phyloP scores from a whole-genome alignment of 2,113 vertebrate genomes.

The Odontophorus gujanensis region DNA sequence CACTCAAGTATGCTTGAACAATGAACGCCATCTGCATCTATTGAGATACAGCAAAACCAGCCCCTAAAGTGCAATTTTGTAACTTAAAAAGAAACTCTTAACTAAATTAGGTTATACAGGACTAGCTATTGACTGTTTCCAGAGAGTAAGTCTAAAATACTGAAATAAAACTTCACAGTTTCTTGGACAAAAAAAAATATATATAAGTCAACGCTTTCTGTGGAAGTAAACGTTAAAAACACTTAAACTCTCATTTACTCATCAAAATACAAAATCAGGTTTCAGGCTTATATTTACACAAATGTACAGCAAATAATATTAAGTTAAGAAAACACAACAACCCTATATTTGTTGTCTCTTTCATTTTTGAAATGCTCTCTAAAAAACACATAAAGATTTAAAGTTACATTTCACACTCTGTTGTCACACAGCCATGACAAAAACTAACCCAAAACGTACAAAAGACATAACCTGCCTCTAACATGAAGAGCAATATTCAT shows the following conservation, averaged over 20 bases:
- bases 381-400: not conserved
- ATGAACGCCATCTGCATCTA: constrained; percentile 28
- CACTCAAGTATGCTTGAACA: constrained; percentile 64
- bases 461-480: not conserved
- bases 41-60: constrained; percentile 34
- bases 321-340: not conserved
- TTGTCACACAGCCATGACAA: not conserved
- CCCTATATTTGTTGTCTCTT: not conserved
- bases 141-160: not conserved
- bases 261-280: not conserved
- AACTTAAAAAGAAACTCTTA: constrained; percentile 5
- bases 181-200: not conserved
- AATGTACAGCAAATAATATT: not conserved
- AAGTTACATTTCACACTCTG: not conserved
- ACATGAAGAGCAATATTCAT: not conserved
- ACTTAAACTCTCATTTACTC: not conserved
- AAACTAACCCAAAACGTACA: not conserved
- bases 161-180: not conserved
- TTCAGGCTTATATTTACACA: not conserved
- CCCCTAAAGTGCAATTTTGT: not conserved
- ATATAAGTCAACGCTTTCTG: not conserved
- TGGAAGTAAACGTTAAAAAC: constrained; percentile 2
- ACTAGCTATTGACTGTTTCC: not conserved
- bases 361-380: not conserved
- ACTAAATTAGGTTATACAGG: not conserved